Evolutionary conservation across 2,797 vertebrate species (phyloP), one percentile per base, ranked within the genome.

Genomic region (Leptodactylus fallax): DNA sequence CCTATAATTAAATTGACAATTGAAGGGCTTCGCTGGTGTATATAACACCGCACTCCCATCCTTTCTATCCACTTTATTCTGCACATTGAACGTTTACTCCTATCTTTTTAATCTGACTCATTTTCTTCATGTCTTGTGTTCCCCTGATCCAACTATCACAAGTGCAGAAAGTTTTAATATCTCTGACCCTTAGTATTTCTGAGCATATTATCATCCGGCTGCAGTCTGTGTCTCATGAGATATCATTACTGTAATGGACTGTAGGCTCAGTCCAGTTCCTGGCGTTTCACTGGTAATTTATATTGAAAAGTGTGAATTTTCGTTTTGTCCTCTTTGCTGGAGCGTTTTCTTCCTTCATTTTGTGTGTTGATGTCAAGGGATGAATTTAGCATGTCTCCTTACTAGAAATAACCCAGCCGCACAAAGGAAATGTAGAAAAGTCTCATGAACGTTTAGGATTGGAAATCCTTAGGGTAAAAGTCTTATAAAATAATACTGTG

Each of bases 221-320:
- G 71, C 69, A 78, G 79, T 61, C 58, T 56, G 56, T 1, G 78
- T 79, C 83, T 71, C 87, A 19, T 69, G 87, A 81, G 84, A 86
- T 36, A 82, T 89, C 87, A 82, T 89, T 89, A 86, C 51, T n/a
- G n/a, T 81, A 83, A 86, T 86, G 83, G 72, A 60, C 87, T 82
- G 49, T 58, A 78, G 65, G 58, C 65, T 89, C 79, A 85, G 56
- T 21, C 83, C 83, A 25, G 60, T 85, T 53, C 27, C 23, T 87
- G 58, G 51, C 27, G 79, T 79, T 80, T 72, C 65, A 60, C 9
- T 79, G 11, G 21, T 80, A 85, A 76, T 86, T 86, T 89, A 47
- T 81, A 82, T 76, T 82, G 79, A 81, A 83, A 86, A 83, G 51
- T 89, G 87, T 86, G 79, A 85, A 81, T 86, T 78, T 86, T 71